phyloP scores from a whole-genome alignment of 2,888 invertebrate genomes.

The Drosophila setosimentum region DNA sequence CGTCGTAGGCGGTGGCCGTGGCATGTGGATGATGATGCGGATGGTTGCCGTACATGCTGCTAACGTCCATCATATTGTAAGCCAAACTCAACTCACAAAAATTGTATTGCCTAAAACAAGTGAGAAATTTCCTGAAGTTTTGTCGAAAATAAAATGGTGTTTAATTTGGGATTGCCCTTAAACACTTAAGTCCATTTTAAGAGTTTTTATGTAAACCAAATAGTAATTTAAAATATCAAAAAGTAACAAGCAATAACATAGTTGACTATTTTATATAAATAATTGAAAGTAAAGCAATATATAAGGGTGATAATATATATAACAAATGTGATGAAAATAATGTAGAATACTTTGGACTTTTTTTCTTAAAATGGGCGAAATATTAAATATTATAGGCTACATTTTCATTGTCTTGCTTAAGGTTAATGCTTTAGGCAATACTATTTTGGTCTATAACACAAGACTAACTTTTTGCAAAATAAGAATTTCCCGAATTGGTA shows the following conservation, averaged over 20 bases:
- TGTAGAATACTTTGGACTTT: neutral
- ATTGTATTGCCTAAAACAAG: constrained; percentile 45
- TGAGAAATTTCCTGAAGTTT: constrained; percentile 27
- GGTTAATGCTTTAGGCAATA: constrained; percentile 9
- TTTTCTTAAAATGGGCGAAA: neutral
- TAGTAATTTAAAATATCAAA: neutral
- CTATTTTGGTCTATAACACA: constrained; percentile 14
- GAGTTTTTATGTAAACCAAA: neutral
- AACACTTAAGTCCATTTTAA: neutral
- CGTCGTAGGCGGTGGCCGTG: constrained; percentile 75
- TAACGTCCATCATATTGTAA: constrained; percentile 86
- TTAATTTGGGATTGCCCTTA: constrained; percentile 11
- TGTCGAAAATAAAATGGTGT: neutral
- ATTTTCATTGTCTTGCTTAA: neutral
- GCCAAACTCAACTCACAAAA: constrained; percentile 50
- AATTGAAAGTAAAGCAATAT: neutral
- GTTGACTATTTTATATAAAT: neutral
- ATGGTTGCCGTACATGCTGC: constrained; percentile 86
- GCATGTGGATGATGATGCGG: constrained; percentile 84
- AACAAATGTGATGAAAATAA: neutral
- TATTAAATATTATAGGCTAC: constrained; percentile 5
- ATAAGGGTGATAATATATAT: neutral
- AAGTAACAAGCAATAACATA: neutral
- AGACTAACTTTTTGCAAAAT: constrained; percentile 52
- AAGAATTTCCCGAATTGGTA: constrained; percentile 8